Conservation (phyloP, 2,797 vertebrate genomes). For the Pantherophis vulpinus region DNA sequence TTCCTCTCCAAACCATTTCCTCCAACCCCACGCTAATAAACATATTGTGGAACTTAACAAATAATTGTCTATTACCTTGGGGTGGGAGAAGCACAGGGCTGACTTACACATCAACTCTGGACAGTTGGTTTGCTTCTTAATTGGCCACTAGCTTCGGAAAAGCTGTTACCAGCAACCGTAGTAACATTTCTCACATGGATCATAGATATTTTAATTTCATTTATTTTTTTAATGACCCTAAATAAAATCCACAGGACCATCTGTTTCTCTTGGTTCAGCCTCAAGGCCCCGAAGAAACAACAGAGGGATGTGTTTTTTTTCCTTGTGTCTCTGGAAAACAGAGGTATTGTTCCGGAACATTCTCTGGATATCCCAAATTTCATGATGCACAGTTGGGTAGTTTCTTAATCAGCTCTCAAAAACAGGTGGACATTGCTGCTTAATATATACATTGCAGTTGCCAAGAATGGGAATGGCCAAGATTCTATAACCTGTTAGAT, state of each 20-base stretch:
- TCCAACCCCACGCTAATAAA: background rate
- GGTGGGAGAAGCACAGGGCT: background rate
- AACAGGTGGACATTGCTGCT: background rate
- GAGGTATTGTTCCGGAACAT: background rate
- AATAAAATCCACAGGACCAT: background rate
- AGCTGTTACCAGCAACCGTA: conserved; percentile 14
- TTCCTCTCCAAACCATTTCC: background rate
- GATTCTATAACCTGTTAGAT: background rate
- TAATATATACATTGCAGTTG: background rate
- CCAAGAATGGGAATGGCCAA: background rate
- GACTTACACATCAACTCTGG: background rate
- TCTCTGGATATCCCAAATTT: background rate
- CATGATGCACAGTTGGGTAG: background rate
- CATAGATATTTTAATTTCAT: background rate
- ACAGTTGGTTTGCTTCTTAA: conserved; percentile 17
- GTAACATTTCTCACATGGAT: background rate
- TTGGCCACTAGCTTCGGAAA: conserved; percentile 13
- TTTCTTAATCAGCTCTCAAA: background rate
- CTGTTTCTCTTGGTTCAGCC: background rate
- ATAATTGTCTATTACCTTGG: conserved; percentile 14
- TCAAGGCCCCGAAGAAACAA: background rate
- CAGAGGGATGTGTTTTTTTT: background rate
- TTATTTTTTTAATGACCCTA: background rate
- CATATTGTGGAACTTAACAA: background rate
- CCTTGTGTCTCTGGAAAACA: background rate